Percentiles rank a stretch among this genome's conserved stretches.
Conservation (phyloP, 1,140 invertebrate genomes). For the Colletes latitarsis region DNA sequence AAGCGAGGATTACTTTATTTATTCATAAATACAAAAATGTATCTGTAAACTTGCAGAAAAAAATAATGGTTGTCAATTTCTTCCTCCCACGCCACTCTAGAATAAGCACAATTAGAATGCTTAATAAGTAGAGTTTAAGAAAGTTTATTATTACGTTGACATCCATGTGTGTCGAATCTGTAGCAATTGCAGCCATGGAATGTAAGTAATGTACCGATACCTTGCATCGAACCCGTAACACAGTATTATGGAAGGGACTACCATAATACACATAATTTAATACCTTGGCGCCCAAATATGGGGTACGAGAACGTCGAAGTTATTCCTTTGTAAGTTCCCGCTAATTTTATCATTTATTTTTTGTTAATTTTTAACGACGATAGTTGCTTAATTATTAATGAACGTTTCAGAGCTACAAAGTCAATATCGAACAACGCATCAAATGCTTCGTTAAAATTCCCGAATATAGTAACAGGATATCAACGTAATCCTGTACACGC, state of each 20-base stretch:
- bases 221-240: slow-evolving; percentile 70
- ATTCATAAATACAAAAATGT: too few relatives aligned
- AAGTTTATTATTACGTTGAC: too few relatives aligned
- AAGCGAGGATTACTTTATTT: too few relatives aligned
- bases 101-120: too few relatives aligned
- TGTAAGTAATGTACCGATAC: slow-evolving; percentile 74
- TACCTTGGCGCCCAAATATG: slow-evolving; percentile 89
- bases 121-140: too few relatives aligned
- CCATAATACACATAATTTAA: slow-evolving; percentile 75
- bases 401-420: slow-evolving; percentile 64
- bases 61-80: too few relatives aligned
- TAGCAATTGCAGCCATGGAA: slow-evolving; percentile 85
- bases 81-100: too few relatives aligned
- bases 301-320: slow-evolving; percentile 89
- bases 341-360: background rate
- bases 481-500: slow-evolving; percentile 89
- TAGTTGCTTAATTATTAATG: background rate
- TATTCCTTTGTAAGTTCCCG: slow-evolving; percentile 84
- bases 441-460: slow-evolving; percentile 85
- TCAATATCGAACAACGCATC: slow-evolving; percentile 68
- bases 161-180: slow-evolving; percentile 56
- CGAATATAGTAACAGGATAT: slow-evolving; percentile 89
- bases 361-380: background rate
- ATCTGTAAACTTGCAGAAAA: too few relatives aligned
- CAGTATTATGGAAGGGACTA: slow-evolving; percentile 66